Percentiles rank a stretch among this genome's conserved stretches.
phyloP scores from a whole-genome alignment of 1,140 invertebrate genomes.

The Ips typographus region DNA sequence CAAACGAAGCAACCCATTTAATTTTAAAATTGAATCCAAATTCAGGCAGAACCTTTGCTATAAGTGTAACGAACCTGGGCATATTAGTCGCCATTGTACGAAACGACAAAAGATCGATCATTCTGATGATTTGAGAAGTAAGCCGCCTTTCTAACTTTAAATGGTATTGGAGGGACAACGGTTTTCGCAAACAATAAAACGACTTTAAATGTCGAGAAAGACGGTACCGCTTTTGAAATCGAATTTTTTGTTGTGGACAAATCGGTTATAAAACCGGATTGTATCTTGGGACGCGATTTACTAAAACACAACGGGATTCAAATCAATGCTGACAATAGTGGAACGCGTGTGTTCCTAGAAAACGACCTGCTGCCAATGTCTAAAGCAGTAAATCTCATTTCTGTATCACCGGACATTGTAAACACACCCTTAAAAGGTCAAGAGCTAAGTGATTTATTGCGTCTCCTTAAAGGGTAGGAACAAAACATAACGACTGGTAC shows the following conservation, averaged over 20 bases:
- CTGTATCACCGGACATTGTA: background rate
- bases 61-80: conserved; percentile 6
- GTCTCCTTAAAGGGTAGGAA: background rate
- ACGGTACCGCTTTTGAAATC: conserved; percentile 2
- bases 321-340: conserved; percentile 7
- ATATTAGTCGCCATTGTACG: conserved; percentile 1
- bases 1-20: background rate
- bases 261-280: conserved; percentile 5
- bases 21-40: background rate
- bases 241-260: conserved; percentile 4
- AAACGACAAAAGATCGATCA: conserved; percentile 5
- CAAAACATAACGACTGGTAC: too few species aligned
- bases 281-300: conserved; percentile 11
- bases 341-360: background rate
- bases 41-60: background rate
- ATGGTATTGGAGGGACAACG: background rate
- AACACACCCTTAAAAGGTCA: conserved; percentile 5
- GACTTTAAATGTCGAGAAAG: background rate
- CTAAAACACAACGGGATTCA: conserved; percentile 6
- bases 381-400: background rate
- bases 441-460: background rate
- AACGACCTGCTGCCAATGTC: background rate
- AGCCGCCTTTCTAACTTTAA: conserved; percentile 12
- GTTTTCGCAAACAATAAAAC: conserved; percentile 4
- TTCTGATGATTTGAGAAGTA: conserved; percentile 7